A percentile compares a stretch with the other conserved stretches of the same genome.
Conservation (phyloP, 2,113 vertebrate species). For the Phrynosoma blainvillii region DNA sequence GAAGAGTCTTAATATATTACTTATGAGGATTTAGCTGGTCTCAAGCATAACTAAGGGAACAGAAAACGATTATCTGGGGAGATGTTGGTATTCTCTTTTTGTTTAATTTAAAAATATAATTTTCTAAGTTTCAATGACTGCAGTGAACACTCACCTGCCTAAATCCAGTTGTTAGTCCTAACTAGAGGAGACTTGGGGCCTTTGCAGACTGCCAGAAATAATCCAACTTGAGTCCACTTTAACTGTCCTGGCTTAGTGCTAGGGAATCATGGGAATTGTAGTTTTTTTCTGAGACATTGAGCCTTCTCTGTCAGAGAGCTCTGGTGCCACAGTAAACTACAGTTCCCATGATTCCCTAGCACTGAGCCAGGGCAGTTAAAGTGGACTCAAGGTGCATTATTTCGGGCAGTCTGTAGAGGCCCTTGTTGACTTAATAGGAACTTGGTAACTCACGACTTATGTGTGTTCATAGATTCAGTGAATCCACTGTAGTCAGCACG, state of each 20-base stretch:
- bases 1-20: neutral
- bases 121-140: neutral
- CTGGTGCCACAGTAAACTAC: too few relatives aligned
- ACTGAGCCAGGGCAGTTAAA: too few relatives aligned
- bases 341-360: too few relatives aligned
- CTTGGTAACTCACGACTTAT: too few relatives aligned
- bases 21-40: conserved; percentile 14
- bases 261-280: too few relatives aligned
- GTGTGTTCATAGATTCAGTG: neutral
- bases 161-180: neutral
- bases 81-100: neutral
- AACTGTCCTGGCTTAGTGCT: too few relatives aligned
- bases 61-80: conserved; percentile 10
- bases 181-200: neutral
- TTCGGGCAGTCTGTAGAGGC: too few relatives aligned
- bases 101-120: conserved; percentile 15
- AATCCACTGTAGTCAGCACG: neutral
- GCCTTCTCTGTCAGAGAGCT: too few relatives aligned
- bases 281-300: too few relatives aligned
- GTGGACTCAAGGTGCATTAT: too few relatives aligned
- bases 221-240: too few relatives aligned
- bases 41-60: neutral
- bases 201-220: too few relatives aligned
- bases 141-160: neutral
- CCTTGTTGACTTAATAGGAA: neutral